Evolutionary conservation across 2,888 invertebrate genomes (phyloP).

Genomic region (Dynastes maya): DNA sequence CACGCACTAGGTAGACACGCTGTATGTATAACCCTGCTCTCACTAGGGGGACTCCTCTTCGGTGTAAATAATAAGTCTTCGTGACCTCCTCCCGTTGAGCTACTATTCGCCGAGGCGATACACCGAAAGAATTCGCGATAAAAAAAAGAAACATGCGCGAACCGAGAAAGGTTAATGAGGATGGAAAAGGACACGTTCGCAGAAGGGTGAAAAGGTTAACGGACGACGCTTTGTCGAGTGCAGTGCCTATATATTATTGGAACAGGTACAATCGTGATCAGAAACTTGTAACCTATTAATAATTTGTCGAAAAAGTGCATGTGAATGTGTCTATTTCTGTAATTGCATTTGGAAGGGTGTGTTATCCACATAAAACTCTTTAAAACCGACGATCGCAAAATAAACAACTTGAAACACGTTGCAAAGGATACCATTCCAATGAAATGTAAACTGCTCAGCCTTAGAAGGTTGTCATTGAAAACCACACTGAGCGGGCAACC

Average conservation of each 20-base stretch:
- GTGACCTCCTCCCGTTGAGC: constrained; percentile 21
- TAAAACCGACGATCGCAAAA: too few relatives aligned
- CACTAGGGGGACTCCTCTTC: neutral
- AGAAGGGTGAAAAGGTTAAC: constrained; percentile 43
- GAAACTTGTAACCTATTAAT: too few relatives aligned
- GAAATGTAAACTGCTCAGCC: too few relatives aligned
- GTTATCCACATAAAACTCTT: too few relatives aligned
- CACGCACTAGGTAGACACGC: too few relatives aligned
- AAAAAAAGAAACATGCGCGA: constrained; percentile 27
- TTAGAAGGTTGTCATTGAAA: too few relatives aligned
- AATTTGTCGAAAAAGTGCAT: too few relatives aligned
- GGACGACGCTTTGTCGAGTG: constrained; percentile 23
- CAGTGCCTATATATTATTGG: constrained; percentile 22
- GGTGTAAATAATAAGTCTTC: constrained; percentile 30
- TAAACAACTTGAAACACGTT: too few relatives aligned
- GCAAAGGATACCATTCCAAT: too few relatives aligned
- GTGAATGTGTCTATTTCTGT: too few relatives aligned
- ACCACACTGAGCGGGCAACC: too few relatives aligned
- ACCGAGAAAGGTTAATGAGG: constrained; percentile 42
- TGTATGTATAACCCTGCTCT: constrained; percentile 5
- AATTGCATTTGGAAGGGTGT: too few relatives aligned
- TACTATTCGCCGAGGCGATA: constrained; percentile 18
- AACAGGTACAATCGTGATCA: constrained; percentile 9
- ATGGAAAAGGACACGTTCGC: constrained; percentile 44
- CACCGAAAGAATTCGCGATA: constrained; percentile 38